Conservation (phyloP, 2,888 invertebrate species). For the Dryococelus australis region DNA sequence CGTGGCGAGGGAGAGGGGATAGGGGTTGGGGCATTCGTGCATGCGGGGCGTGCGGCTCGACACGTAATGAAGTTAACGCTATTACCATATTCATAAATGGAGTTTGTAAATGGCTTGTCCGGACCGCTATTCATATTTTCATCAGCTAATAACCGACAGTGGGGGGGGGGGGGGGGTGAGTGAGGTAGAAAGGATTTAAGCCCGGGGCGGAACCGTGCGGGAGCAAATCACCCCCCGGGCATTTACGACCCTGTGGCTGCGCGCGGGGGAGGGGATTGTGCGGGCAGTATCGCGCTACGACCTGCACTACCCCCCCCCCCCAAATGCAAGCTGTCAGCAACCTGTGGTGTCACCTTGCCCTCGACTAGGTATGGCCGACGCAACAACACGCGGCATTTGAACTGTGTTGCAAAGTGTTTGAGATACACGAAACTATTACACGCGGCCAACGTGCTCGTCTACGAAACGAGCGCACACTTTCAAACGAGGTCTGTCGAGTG, state of each 20-base stretch:
- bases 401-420: too few relatives aligned
- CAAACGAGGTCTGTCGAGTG: too few relatives aligned
- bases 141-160: neutral
- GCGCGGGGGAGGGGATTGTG: too few relatives aligned
- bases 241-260: neutral
- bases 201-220: neutral
- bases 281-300: too few relatives aligned
- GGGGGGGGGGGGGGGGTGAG: neutral
- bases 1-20: neutral
- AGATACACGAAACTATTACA: too few relatives aligned
- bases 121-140: slow-evolving; percentile 11
- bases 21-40: neutral
- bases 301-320: too few relatives aligned
- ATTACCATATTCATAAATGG: slow-evolving; percentile 16
- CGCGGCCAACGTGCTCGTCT: too few relatives aligned
- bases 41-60: neutral
- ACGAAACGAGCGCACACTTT: too few relatives aligned
- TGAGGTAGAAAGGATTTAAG: neutral
- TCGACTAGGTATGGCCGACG: too few relatives aligned
- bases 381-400: too few relatives aligned
- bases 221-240: neutral
- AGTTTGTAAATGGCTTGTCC: slow-evolving; percentile 10
- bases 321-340: too few relatives aligned
- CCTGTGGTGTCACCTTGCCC: too few relatives aligned
- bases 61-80: slow-evolving; percentile 3